Evolutionary conservation across 1,140 invertebrate genomes (phyloP), one percentile per base, ranked within the genome.

Genomic region (Drosophila equinoxialis): DNA sequence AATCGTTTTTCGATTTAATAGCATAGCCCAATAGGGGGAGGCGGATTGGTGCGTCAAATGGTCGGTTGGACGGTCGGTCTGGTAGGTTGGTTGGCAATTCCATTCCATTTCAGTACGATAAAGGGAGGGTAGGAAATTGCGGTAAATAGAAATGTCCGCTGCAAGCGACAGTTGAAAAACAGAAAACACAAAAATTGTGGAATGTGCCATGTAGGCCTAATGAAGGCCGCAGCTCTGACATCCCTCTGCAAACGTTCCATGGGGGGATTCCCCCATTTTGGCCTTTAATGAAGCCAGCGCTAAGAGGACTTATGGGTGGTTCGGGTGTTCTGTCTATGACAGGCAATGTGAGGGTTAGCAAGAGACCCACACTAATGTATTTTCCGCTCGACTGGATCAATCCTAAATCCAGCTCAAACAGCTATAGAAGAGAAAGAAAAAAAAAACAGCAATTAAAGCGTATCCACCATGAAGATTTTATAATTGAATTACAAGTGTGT

Each of bases 1-100:
- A 89, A 89, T 89, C 84, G 85, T 81, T 89, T 89, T 89, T 89
- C 84, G 84, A 89, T 89, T 81, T 89, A 89, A 89, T 89, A 89
- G 83, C 42, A 66, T 30, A 39, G 14, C 48, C 23, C 30, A 11
- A 35, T 4, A n/a, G 14, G 23, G 14, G 30, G 8, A 3, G 45
- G 45, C 10, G 35, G 35, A 37, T 30, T 30, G 35, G 35, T 10
- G 35, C 5, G 35, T 37, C 35, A 30, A 30, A 30, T 30, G 30
- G 35, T 37, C 23, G 23, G 20, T 23, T 35, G 35, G 8, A 35
- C 35, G 6, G 35, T 10, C 8, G 8, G 45, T 39, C 17, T 23
- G 45, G 17, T 51, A 3, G 45, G 8, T 23, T 3, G 8, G 17
- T 51, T 23, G 78, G 17, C 63, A 71, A 78, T 67, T 72, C 78